Conservation (phyloP, 2,888 invertebrate genomes). For the Acrobasis consociella region DNA sequence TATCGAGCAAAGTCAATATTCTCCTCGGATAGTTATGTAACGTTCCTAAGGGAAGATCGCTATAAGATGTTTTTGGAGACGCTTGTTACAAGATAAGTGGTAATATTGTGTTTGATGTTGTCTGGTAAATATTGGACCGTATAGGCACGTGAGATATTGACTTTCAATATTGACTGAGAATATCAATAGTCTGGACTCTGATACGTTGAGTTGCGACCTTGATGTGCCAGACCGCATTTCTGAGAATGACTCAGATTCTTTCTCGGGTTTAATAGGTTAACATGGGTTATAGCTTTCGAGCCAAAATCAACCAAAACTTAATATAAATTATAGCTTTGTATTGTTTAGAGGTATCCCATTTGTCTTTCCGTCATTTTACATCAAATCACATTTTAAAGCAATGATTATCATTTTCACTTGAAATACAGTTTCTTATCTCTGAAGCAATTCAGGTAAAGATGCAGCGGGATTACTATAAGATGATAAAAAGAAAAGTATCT, state of each 20-base stretch:
- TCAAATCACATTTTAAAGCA: no score
- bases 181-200: conserved; percentile 67
- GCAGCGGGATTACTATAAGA: no score
- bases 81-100: conserved; percentile 78
- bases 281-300: neutral
- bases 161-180: conserved; percentile 72
- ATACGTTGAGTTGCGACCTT: conserved; percentile 58
- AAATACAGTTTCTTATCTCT: no score
- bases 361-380: no score
- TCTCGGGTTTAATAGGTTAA: conserved; percentile 16
- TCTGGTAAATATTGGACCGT: conserved; percentile 74
- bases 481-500: no score
- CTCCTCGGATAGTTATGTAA: conserved; percentile 43
- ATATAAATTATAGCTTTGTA: neutral
- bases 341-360: no score
- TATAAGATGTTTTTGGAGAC: conserved; percentile 67
- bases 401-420: no score
- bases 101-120: conserved; percentile 77
- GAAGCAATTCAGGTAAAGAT: no score
- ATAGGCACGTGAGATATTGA: conserved; percentile 78
- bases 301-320: neutral
- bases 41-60: conserved; percentile 57
- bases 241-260: conserved; percentile 42
- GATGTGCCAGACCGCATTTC: conserved; percentile 52
- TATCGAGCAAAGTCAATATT: conserved; percentile 63